phyloP scores from a whole-genome alignment of 1,140 invertebrate species.

The Microplitis demolitor region DNA sequence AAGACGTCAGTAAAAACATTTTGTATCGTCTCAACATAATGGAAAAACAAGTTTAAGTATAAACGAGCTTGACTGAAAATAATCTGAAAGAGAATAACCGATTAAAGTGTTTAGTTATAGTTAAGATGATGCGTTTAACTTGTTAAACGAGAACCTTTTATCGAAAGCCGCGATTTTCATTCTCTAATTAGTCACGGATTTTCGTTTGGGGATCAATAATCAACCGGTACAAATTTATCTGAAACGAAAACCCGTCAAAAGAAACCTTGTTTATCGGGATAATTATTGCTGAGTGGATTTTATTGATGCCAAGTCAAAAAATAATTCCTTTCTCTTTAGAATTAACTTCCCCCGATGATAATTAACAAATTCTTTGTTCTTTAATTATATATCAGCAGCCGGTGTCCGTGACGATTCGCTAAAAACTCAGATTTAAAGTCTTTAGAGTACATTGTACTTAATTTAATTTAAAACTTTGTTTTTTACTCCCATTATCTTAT shows the following conservation, averaged over 20 bases:
- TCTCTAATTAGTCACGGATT: slow-evolving; percentile 52
- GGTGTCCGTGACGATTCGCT: too few relatives aligned
- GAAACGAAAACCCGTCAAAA: not conserved
- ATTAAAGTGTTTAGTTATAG: slow-evolving; percentile 18
- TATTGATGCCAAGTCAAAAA: too few relatives aligned
- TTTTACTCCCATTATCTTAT: not conserved
- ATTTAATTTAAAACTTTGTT: not conserved
- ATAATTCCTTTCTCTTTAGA: too few relatives aligned
- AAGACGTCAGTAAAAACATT: not conserved
- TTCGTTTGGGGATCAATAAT: slow-evolving; percentile 31
- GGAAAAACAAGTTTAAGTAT: not conserved
- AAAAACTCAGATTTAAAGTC: too few relatives aligned
- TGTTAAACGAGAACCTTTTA: slow-evolving; percentile 56
- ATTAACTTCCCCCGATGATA: too few relatives aligned
- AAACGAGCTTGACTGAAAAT: slow-evolving; percentile 14
- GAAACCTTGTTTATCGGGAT: not conserved
- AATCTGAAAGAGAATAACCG: not conserved
- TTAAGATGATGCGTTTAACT: slow-evolving; percentile 47
- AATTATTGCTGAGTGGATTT: too few relatives aligned
- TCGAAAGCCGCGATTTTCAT: slow-evolving; percentile 55
- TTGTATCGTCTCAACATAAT: not conserved
- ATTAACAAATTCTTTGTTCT: too few relatives aligned
- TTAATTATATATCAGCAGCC: too few relatives aligned
- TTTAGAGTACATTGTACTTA: too few relatives aligned
- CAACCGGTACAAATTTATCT: slow-evolving; percentile 21